Evolutionary conservation across 2,888 invertebrate species (phyloP), one percentile per base, ranked within the genome.

Genomic region (Cephus rjabovi): DNA sequence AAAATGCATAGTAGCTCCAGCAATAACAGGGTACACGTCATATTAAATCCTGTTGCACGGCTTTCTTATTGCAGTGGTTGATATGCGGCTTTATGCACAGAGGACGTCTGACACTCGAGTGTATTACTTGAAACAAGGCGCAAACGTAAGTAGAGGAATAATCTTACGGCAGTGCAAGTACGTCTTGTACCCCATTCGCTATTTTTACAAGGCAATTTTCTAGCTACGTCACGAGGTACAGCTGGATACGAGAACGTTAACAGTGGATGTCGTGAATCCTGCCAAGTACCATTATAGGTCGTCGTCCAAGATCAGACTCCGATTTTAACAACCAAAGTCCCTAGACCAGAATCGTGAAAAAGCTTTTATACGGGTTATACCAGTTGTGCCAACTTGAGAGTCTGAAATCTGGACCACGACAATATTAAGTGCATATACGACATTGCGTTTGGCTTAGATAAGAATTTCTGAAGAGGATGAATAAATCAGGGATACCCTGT

Each of bases 11-110:
- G 84, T 81, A 80, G 81, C 81, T 79, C 68, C 74, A 83, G 84
- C 87, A 86, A 86, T 87, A 88, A 87, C 84, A 83, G 80, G 83
- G 80, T 86, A 84, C 85, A 84, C 84, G 87, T 87, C 86, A 86
- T 87, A 87, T 86, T 86, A 87, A 87, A 87, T 84, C 85, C 83
- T 69, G 82, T 83, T 81, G 80, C 82, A 77, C 69, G 37, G 83
- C 77, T 86, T 86, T 86, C 87, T 87, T 86, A 87, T 85, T 81
- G 83, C 82, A 79, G 76, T 79, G 81, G 84, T 84, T 86, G 82
- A 85, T 84, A 83, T 79, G 83, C 80, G 83, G 83, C 80, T 87
- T 87, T 84, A 86, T 84, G 80, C 83, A 81, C 80, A 76, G 76
- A 77, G 77, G 77, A 79, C 80, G 81, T 79, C 84, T 85, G 83